These are phyloP conservation scores for Heliocidaris tuberculata DNA, from an alignment of 35 echinoderm and acorn worm species.

Conservation along the genomic window DNA sequence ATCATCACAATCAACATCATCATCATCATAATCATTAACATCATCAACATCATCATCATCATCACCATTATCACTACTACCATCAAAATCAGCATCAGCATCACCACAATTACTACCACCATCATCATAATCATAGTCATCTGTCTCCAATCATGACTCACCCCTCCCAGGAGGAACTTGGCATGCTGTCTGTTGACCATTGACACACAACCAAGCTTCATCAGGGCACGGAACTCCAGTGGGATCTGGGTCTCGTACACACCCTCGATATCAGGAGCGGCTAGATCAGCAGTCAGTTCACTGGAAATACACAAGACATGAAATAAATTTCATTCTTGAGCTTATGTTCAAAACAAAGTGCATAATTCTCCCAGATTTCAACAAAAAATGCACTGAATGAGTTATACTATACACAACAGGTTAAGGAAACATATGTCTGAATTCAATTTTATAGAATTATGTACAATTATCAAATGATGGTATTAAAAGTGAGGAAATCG, in stretches of 20 bases:
- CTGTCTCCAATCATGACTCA: not conserved
- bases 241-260: slow-evolving; percentile 93
- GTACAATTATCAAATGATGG: too few relatives aligned
- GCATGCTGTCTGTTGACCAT: slow-evolving; percentile 88
- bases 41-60: not conserved
- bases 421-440: too few relatives aligned
- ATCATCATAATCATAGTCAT: not conserved
- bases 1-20: not conserved
- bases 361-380: too few relatives aligned
- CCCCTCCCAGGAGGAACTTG: slow-evolving; percentile 82
- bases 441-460: too few relatives aligned
- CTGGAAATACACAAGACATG: slow-evolving; percentile 28
- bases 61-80: not conserved
- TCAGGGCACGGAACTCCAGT: slow-evolving; percentile 81
- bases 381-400: too few relatives aligned
- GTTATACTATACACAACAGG: too few relatives aligned
- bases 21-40: not conserved
- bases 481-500: too few relatives aligned
- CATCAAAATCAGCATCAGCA: not conserved
- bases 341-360: too few relatives aligned
- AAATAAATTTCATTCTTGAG: not conserved
- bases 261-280: slow-evolving; percentile 94
- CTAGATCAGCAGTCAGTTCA: slow-evolving; percentile 89
- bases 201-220: slow-evolving; percentile 86
- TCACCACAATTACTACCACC: too few relatives aligned